Evolutionary conservation across 2,888 invertebrate species (phyloP).

Genomic region (Harpalus rubripes): DNA sequence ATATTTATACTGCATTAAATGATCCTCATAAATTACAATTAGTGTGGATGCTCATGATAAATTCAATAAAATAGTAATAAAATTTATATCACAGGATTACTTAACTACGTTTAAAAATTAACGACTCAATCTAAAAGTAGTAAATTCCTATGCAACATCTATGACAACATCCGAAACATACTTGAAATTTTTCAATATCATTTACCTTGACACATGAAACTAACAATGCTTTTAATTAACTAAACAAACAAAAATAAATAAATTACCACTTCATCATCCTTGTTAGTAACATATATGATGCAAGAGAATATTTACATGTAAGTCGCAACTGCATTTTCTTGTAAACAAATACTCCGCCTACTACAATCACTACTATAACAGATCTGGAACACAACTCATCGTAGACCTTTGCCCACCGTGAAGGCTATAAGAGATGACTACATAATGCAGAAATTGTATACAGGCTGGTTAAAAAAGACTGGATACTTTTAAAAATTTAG

Average conservation of each 20-base stretch:
- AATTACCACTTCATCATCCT: constrained; percentile 31
- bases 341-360: constrained; percentile 2
- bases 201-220: constrained; percentile 31
- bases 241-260: constrained; percentile 39
- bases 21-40: no score
- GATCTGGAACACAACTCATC: constrained; percentile 24
- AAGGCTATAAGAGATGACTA: neutral
- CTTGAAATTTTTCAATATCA: neutral
- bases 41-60: neutral
- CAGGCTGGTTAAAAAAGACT: neutral
- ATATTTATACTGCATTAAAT: neutral
- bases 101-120: neutral
- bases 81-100: neutral
- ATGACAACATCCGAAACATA: constrained; percentile 2
- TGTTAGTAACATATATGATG: constrained; percentile 39
- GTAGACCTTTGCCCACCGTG: constrained; percentile 11
- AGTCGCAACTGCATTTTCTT: constrained; percentile 42
- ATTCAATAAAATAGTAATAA: neutral
- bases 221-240: constrained; percentile 22
- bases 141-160: neutral
- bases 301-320: constrained; percentile 40
- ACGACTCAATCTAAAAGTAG: neutral
- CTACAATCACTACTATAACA: constrained; percentile 29
- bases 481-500: neutral
- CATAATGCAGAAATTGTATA: neutral